phyloP scores from a whole-genome alignment of 2,797 vertebrate genomes.

The Chelmon rostratus region DNA sequence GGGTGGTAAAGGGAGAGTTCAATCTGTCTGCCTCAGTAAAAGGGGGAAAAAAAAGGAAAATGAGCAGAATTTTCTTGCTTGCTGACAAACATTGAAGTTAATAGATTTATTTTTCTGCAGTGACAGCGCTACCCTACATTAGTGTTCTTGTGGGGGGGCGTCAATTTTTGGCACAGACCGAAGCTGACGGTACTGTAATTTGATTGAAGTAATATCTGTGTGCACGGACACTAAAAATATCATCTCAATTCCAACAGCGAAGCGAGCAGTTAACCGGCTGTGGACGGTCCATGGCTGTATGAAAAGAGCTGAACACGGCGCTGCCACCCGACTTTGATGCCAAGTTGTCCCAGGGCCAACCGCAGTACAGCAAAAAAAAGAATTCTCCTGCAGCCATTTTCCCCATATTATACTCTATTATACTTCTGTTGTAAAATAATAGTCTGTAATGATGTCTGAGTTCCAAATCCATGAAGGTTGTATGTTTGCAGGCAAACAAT shows the following conservation, averaged over 20 bases:
- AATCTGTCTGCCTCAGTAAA: slow-evolving; percentile 12
- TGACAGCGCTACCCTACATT: background rate
- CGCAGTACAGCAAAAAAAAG: too few relatives aligned
- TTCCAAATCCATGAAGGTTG: background rate
- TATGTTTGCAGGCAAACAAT: background rate
- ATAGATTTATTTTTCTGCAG: slow-evolving; percentile 26
- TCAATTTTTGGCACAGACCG: background rate
- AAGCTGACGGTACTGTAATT: background rate
- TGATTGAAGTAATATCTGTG: slow-evolving; percentile 2
- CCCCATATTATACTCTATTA: too few relatives aligned
- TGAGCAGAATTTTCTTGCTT: slow-evolving; percentile 7
- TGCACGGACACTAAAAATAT: background rate
- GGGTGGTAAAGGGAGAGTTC: slow-evolving; percentile 8
- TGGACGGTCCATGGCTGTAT: background rate
- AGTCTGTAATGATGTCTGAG: background rate
- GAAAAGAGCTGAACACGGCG: background rate
- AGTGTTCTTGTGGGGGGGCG: background rate
- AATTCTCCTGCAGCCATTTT: background rate
- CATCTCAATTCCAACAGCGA: background rate
- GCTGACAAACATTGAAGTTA: slow-evolving; percentile 15
- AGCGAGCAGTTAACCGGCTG: background rate
- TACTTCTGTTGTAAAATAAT: too few relatives aligned
- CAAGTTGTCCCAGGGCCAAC: too few relatives aligned
- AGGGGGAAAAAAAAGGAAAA: background rate
- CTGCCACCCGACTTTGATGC: too few relatives aligned